These are phyloP conservation scores for Lucifuga dentata DNA, from an alignment of 2,113 vertebrate species.

Conservation along the genomic window DNA sequence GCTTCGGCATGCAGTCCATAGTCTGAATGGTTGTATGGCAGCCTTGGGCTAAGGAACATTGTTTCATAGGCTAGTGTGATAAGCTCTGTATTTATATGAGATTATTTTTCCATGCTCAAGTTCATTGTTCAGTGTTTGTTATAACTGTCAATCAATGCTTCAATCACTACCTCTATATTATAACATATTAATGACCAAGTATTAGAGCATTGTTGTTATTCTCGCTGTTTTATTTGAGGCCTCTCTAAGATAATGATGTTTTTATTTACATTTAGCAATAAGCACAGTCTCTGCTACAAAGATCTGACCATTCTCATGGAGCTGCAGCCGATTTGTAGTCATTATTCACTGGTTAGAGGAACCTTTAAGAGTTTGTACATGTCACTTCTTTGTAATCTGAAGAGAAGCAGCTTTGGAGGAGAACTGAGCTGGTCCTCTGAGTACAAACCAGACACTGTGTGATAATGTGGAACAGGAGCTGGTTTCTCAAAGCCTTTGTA, in stretches of 20 bases:
- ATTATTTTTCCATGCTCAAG: constrained; percentile 28
- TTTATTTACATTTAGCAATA: constrained; percentile 63
- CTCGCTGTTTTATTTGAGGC: constrained; percentile 55
- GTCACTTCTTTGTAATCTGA: constrained; percentile 30
- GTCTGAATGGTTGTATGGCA: constrained; percentile 51
- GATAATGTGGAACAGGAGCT: constrained; percentile 28
- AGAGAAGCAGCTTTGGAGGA: constrained; percentile 34
- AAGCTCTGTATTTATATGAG: constrained; percentile 72
- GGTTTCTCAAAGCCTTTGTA: constrained; percentile 51
- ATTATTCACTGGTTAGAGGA: constrained; percentile 36
- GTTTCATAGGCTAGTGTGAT: constrained; percentile 51
- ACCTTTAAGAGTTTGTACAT: constrained; percentile 37
- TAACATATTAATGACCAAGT: constrained; percentile 68
- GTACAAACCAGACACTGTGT: constrained; percentile 68
- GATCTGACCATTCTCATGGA: background rate
- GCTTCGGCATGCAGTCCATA: constrained; percentile 24
- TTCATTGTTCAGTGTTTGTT: constrained; percentile 64
- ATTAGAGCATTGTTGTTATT: constrained; percentile 67
- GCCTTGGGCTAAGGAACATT: constrained; percentile 41
- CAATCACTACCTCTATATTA: constrained; percentile 80
- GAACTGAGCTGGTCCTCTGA: constrained; percentile 46
- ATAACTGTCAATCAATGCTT: constrained; percentile 70
- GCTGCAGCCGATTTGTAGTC: constrained; percentile 46
- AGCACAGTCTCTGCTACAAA: constrained; percentile 37
- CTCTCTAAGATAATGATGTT: constrained; percentile 32